Evolutionary conservation across 1,140 invertebrate species (phyloP).

Genomic region (Drosophila dunni): DNA sequence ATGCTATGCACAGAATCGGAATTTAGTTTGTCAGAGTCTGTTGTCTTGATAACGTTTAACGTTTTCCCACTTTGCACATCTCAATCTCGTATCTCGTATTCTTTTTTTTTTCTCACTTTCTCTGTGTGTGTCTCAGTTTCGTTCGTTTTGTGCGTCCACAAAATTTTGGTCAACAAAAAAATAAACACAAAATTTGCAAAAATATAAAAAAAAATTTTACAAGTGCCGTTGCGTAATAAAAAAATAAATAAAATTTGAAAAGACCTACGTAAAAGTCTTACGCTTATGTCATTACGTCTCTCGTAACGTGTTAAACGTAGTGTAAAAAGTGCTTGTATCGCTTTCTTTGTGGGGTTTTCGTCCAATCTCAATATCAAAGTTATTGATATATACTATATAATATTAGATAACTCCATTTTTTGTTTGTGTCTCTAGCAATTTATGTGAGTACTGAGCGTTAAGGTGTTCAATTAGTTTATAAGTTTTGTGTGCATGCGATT

Average conservation of each 20-base stretch:
- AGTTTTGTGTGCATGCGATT: constrained; percentile 28
- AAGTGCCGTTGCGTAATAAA: constrained; percentile 64
- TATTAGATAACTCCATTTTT: constrained; percentile 21
- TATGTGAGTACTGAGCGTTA: constrained; percentile 50
- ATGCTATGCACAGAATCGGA: constrained; percentile 28
- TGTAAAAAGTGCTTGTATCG: constrained; percentile 60
- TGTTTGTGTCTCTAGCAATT: constrained; percentile 49
- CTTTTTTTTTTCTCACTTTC: constrained; percentile 15
- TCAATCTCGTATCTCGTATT: constrained; percentile 47
- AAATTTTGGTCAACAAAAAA: constrained; percentile 38
- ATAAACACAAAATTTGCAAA: constrained; percentile 30
- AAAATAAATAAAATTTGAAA: constrained; percentile 12
- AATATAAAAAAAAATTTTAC: constrained; percentile 14
- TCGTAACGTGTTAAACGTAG: constrained; percentile 3
- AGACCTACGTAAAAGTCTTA: constrained; percentile 49
- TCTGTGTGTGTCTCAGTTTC: constrained; percentile 62
- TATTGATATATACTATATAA: constrained; percentile 6
- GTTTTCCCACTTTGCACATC: constrained; percentile 57
- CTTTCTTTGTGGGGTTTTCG: constrained; percentile 67
- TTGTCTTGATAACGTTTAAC: constrained; percentile 84
- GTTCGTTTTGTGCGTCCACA: constrained; percentile 67
- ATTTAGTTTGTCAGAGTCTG: constrained; percentile 84
- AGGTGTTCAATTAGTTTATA: constrained; percentile 49
- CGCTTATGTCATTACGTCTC: constrained; percentile 5
- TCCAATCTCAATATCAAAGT: constrained; percentile 32